Percentiles rank a stretch among this genome's conserved stretches.
phyloP scores from a whole-genome alignment of 2,797 vertebrate species.

The Pipistrellus pygmaeus region DNA sequence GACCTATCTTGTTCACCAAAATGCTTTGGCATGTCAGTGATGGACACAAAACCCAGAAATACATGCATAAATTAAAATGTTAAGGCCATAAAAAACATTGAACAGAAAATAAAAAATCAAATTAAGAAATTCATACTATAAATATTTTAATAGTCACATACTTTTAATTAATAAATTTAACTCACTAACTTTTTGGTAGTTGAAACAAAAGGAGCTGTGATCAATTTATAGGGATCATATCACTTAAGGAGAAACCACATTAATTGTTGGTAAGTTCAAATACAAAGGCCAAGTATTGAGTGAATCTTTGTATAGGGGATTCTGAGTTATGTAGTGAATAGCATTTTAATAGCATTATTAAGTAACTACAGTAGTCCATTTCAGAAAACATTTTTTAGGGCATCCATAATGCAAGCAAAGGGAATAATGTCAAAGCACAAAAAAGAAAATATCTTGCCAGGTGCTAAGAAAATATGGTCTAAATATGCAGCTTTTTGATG shows the following conservation, averaged over 20 bases:
- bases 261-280: not conserved
- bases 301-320: not conserved
- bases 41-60: not conserved
- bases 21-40: not conserved
- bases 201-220: not conserved
- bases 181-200: constrained; percentile 40
- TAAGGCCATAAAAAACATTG: not conserved
- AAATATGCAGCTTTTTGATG: not conserved
- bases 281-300: not conserved
- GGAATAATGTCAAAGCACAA: constrained; percentile 35
- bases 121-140: not conserved
- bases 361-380: not conserved
- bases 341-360: constrained; percentile 64
- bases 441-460: constrained; percentile 53
- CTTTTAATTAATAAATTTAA: constrained; percentile 36
- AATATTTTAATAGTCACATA: constrained; percentile 21
- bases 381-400: constrained; percentile 55
- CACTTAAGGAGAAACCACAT: not conserved
- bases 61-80: not conserved
- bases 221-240: not conserved
- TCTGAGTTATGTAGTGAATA: not conserved
- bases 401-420: constrained; percentile 39
- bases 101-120: constrained; percentile 48
- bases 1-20: not conserved
- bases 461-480: constrained; percentile 26